These are phyloP conservation scores for Biston stratarius DNA, from an alignment of 2,888 invertebrate species.

Conservation along the genomic window DNA sequence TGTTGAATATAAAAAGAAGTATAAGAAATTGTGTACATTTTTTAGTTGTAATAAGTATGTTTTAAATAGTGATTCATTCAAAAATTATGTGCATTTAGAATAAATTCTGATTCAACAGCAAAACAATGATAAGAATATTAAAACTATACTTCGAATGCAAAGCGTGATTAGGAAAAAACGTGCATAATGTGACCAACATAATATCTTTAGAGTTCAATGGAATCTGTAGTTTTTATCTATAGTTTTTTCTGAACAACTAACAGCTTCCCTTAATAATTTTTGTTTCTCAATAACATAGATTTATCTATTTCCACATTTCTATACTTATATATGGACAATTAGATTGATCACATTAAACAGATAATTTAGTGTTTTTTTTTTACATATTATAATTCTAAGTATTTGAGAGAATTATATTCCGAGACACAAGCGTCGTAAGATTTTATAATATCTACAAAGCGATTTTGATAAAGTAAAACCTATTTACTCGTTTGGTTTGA, in stretches of 20 bases:
- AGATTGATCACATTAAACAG: too few species aligned
- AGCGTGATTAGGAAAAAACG: conserved; percentile 3
- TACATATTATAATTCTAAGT: not conserved
- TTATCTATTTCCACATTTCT: too few species aligned
- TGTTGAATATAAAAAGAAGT: not conserved
- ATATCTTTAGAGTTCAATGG: not conserved
- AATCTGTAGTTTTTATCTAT: not conserved
- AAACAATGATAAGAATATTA: conserved; percentile 8
- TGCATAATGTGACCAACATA: not conserved
- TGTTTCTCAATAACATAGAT: too few species aligned
- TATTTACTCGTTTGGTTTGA: too few species aligned
- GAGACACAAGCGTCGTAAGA: not conserved
- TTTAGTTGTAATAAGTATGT: not conserved
- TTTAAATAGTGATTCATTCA: not conserved
- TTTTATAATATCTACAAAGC: not conserved
- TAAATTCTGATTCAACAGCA: conserved; percentile 2
- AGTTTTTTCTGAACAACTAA: not conserved
- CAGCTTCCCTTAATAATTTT: too few species aligned
- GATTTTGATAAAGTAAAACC: too few species aligned
- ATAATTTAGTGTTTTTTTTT: not conserved
- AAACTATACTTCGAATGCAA: conserved; percentile 18
- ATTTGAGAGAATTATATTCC: not conserved
- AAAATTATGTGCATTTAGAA: not conserved
- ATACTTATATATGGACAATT: too few species aligned
- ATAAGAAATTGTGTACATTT: not conserved